A percentile compares a stretch with the other conserved stretches of the same genome.
phyloP scores from a whole-genome alignment of 2,113 vertebrate genomes.

The Hypocryptadius cinnamomeus region DNA sequence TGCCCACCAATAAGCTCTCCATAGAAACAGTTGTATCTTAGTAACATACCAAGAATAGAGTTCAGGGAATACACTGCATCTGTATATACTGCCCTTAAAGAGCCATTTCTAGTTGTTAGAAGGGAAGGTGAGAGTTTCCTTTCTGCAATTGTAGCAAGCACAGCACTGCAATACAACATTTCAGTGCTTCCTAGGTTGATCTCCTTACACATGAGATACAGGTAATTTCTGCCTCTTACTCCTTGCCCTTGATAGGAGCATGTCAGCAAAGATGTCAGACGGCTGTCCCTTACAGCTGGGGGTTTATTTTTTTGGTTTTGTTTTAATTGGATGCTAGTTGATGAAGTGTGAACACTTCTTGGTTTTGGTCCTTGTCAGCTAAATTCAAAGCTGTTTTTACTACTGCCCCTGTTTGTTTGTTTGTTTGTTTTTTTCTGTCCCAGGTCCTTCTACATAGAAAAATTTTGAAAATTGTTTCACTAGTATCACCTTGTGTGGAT shows the following conservation, averaged over 20 bases:
- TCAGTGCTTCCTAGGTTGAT: neutral
- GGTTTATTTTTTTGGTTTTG: neutral
- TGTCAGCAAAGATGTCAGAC: neutral
- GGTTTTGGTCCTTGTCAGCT: neutral
- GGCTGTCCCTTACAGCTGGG: neutral
- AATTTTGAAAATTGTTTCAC: neutral
- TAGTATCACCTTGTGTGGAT: neutral
- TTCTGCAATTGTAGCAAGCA: neutral
- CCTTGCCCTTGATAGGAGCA: neutral
- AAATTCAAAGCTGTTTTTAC: neutral
- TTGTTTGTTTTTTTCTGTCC: neutral
- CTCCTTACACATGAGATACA: neutral
- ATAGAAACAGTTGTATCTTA: slow-evolving; percentile 65
- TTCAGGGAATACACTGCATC: neutral
- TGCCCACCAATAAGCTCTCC: slow-evolving; percentile 35
- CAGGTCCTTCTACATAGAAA: neutral
- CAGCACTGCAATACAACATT: neutral
- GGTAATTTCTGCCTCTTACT: neutral
- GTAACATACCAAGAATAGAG: slow-evolving; percentile 49
- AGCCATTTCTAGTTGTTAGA: neutral
- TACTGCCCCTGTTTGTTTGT: neutral
- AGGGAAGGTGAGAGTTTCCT: neutral
- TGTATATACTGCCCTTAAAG: neutral
- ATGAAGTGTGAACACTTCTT: neutral
- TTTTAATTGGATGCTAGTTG: neutral